Evolutionary conservation across 2,888 invertebrate species (phyloP).

Genomic region (Thumatha senex): DNA sequence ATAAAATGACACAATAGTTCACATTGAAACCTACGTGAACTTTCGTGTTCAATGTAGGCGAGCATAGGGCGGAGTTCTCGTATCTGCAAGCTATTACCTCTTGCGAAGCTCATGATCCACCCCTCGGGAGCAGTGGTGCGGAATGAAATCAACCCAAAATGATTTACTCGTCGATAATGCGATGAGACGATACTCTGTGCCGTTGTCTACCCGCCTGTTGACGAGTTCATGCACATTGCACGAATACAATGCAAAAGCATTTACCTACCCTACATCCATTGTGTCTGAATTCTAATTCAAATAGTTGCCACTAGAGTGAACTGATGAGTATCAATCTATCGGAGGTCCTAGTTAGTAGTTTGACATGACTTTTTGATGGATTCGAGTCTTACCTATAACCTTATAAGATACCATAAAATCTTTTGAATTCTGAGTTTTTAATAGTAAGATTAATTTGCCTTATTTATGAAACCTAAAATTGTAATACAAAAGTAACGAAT

Average conservation of each 20-base stretch:
- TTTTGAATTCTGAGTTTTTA: too few relatives aligned
- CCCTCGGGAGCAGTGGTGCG: conserved; percentile 56
- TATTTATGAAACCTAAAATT: background rate
- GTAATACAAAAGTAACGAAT: background rate
- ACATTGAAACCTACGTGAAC: conserved; percentile 68
- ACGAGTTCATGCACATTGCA: conserved; percentile 60
- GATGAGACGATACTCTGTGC: conserved; percentile 48
- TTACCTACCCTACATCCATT: conserved; percentile 44
- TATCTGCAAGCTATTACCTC: conserved; percentile 71
- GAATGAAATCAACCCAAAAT: conserved; percentile 77
- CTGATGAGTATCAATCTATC: background rate
- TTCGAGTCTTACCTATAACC: too few relatives aligned
- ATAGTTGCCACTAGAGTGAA: background rate
- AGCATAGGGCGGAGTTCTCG: conserved; percentile 52
- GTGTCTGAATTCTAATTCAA: conserved; percentile 40
- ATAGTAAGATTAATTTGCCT: background rate
- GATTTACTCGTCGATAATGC: conserved; percentile 68
- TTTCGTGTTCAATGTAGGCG: conserved; percentile 60
- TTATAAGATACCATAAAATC: too few relatives aligned
- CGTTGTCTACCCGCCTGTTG: conserved; percentile 51
- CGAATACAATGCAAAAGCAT: conserved; percentile 55
- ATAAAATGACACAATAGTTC: too few relatives aligned
- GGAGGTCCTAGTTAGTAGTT: background rate
- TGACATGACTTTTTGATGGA: too few relatives aligned
- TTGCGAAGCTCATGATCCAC: conserved; percentile 50